phyloP scores from a whole-genome alignment of 2,797 vertebrate species.

The Catostomus latipinnis region DNA sequence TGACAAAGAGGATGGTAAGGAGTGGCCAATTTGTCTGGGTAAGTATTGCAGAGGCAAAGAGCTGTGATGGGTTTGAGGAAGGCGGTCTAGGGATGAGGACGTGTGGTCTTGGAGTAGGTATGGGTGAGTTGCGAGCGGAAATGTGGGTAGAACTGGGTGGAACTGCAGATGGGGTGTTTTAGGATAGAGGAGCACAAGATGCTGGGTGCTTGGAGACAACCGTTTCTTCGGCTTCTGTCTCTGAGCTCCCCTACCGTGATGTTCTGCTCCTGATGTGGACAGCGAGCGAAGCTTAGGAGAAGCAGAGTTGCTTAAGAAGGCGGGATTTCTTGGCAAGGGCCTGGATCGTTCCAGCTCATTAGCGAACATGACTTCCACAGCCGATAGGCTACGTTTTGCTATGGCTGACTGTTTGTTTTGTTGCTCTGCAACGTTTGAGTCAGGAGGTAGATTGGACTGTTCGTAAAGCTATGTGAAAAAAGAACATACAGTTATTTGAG shows the following conservation, averaged over 20 bases:
- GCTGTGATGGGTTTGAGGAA: constrained; percentile 62
- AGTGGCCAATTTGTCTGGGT: constrained; percentile 59
- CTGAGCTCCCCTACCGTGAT: constrained; percentile 57
- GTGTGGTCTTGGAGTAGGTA: constrained; percentile 71
- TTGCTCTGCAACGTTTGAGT: constrained; percentile 59
- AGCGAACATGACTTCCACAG: constrained; percentile 72
- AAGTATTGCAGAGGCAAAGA: constrained; percentile 65
- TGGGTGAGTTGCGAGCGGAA: constrained; percentile 68
- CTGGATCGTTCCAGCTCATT: constrained; percentile 71
- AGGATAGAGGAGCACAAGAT: constrained; percentile 82
- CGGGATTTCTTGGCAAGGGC: constrained; percentile 69
- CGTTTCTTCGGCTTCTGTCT: constrained; percentile 68
- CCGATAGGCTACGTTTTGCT: constrained; percentile 76
- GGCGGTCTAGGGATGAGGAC: constrained; percentile 79
- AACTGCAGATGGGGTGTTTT: constrained; percentile 76
- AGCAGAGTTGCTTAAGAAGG: constrained; percentile 70
- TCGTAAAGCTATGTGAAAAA: constrained; percentile 67
- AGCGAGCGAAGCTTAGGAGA: constrained; percentile 67
- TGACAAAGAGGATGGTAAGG: constrained; percentile 54
- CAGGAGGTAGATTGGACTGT: constrained; percentile 59
- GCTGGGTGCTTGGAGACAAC: constrained; percentile 69
- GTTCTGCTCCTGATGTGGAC: constrained; percentile 64
- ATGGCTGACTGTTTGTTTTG: constrained; percentile 70
- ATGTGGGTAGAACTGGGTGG: constrained; percentile 76
- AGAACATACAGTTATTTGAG: constrained; percentile 15